A percentile compares a stretch with the other conserved stretches of the same genome.
Conservation (phyloP, 2,797 vertebrate genomes). For the Squalus acanthias region DNA sequence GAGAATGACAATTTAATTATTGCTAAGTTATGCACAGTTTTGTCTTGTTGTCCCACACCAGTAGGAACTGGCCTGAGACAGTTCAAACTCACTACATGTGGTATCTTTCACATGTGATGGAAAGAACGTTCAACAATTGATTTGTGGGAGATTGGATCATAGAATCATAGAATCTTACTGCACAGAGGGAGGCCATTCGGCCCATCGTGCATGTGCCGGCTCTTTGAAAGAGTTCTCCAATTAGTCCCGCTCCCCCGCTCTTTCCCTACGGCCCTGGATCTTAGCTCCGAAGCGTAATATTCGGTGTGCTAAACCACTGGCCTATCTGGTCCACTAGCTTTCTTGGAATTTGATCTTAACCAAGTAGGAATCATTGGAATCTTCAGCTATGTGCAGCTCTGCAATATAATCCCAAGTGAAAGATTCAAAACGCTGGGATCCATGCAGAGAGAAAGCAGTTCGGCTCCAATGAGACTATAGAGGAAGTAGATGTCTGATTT, state of each 20-base stretch:
- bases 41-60: not conserved
- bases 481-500: constrained; percentile 12
- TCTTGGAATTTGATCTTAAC: not conserved
- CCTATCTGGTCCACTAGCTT: not conserved
- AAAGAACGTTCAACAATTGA: not conserved
- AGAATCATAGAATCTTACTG: not conserved
- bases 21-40: not conserved
- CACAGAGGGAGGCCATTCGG: not conserved
- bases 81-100: not conserved
- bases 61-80: not conserved
- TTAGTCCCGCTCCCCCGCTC: not conserved
- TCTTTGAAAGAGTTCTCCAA: not conserved
- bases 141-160: not conserved
- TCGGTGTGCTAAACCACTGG: not conserved
- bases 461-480: constrained; percentile 14
- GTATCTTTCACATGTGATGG: not conserved
- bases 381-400: not conserved
- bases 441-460: not conserved
- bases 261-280: not conserved
- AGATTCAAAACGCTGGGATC: not conserved
- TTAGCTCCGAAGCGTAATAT: not conserved
- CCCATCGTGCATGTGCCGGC: not conserved
- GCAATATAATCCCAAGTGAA: not conserved
- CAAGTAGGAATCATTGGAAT: not conserved
- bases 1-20: not conserved